Conservation (phyloP, 2,113 vertebrate species). For the Lycaon pictus region DNA sequence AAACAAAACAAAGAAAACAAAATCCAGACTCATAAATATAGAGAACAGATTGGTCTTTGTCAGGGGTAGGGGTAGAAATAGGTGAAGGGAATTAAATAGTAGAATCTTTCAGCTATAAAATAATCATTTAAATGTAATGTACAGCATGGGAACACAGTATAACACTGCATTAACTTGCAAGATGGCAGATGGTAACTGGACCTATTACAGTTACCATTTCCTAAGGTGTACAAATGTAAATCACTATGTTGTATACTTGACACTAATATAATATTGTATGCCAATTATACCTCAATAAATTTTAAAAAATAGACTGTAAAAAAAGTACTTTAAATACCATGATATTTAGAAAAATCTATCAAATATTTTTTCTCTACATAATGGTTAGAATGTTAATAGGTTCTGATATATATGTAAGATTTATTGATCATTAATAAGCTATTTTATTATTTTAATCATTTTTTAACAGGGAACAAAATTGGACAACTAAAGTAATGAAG, state of each 20-base stretch:
- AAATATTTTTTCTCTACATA: neutral
- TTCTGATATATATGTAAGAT: neutral
- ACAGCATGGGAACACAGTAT: neutral
- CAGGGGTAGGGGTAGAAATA: neutral
- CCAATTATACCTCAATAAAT: neutral
- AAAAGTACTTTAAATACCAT: neutral
- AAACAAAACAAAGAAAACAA: neutral
- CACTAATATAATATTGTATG: neutral
- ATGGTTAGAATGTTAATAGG: neutral
- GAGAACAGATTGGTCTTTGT: neutral
- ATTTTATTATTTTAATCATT: conserved; percentile 27
- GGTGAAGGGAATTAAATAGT: neutral
- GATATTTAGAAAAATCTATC: neutral
- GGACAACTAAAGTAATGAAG: neutral
- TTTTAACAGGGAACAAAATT: neutral
- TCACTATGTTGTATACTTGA: neutral
- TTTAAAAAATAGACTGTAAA: neutral
- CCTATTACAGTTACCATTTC: neutral
- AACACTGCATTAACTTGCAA: neutral
- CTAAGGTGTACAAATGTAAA: neutral
- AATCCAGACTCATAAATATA: neutral
- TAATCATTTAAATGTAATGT: neutral
- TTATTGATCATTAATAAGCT: neutral
- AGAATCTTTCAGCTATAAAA: neutral
- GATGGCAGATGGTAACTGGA: neutral